Evolutionary conservation across 2,113 vertebrate species (phyloP).

Genomic region (Aptenodytes forsteri): DNA sequence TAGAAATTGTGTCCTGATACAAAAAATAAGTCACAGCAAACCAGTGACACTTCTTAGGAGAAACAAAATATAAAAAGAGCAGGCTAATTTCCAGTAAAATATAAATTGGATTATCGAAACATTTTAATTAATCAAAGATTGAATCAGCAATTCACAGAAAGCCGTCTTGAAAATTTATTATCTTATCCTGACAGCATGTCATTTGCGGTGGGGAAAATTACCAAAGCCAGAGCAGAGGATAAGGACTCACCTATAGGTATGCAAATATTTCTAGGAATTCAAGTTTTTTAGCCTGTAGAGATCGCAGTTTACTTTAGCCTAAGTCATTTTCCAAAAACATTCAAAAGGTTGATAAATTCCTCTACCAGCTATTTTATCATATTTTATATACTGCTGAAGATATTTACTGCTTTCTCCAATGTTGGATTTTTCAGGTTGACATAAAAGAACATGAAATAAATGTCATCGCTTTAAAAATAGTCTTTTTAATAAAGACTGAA

Average conservation of each 20-base stretch:
- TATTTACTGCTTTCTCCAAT: background rate
- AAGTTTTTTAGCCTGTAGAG: background rate
- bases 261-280: constrained; percentile 9
- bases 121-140: background rate
- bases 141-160: background rate
- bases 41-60: background rate
- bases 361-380: background rate
- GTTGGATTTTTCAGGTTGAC: background rate
- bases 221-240: background rate
- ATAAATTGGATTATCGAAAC: background rate
- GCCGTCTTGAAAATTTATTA: background rate
- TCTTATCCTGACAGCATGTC: background rate
- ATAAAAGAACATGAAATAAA: background rate
- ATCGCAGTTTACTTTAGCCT: background rate
- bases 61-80: background rate
- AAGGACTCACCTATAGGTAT: background rate
- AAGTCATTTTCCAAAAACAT: background rate
- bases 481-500: background rate
- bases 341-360: background rate
- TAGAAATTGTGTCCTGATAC: background rate
- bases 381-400: background rate
- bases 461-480: background rate
- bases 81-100: background rate
- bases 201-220: background rate
- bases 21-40: background rate